Evolutionary conservation across 2,888 invertebrate species (phyloP).

Genomic region (Cerceris ruficornis): DNA sequence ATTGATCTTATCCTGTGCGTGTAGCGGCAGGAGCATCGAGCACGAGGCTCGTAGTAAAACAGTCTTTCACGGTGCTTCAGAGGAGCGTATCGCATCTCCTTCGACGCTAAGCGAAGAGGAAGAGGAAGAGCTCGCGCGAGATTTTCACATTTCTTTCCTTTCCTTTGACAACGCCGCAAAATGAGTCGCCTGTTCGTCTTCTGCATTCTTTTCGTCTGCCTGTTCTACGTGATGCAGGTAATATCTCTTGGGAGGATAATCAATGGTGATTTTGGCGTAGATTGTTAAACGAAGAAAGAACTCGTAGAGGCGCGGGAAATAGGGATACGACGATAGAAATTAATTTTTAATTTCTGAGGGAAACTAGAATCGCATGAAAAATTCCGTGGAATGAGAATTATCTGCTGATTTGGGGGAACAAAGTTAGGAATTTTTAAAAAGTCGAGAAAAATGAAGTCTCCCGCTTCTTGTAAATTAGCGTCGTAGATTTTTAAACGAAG

Average conservation of each 20-base stretch:
- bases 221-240: constrained; percentile 69
- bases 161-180: neutral
- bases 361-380: too few relatives aligned
- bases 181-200: constrained; percentile 69
- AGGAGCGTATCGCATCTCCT: constrained; percentile 18
- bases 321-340: too few relatives aligned
- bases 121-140: neutral
- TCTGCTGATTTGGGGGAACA: too few relatives aligned
- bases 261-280: neutral
- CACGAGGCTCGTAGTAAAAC: constrained; percentile 18
- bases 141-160: too few relatives aligned
- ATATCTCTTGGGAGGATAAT: constrained; percentile 4
- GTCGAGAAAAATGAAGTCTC: too few relatives aligned
- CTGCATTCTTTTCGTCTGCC: constrained; percentile 55
- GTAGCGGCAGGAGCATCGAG: constrained; percentile 4
- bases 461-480: too few relatives aligned
- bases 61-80: constrained; percentile 26
- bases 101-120: neutral
- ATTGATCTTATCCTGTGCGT: constrained; percentile 37
- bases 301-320: neutral
- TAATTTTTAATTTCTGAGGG: too few relatives aligned
- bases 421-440: too few relatives aligned
- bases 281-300: neutral
- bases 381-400: too few relatives aligned
- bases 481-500: neutral